Evolutionary conservation across 2,797 vertebrate species (phyloP), one percentile per base, ranked within the genome.

Genomic region (Enteromius unitaeniatus): DNA sequence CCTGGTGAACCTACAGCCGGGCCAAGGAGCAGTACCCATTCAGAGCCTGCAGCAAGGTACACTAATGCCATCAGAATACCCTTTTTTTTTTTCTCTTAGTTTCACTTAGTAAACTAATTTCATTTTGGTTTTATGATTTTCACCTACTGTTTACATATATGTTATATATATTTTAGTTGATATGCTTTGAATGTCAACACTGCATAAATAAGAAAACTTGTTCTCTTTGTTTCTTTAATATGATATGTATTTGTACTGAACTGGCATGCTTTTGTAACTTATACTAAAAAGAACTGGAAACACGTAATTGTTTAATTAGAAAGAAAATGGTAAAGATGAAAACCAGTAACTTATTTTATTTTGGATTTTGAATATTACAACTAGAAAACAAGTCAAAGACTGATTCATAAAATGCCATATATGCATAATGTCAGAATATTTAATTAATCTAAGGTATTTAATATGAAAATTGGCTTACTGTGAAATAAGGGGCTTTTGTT

Each of bases 41-140:
- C 97, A 98, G 95, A 95, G 92, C 90, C 96, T 99, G 90, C 97
- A 98, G 78, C 98, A 98, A 97, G 97, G 98, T 99, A 94, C 91
- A 89, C 49, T 1, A 70, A 34, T 67, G 17, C 79, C 78, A 31
- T 34, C 80, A 11, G n/a, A 58, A 23, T 58, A 58, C 21, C 9
- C 34, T 34, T 34, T 34, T 34, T 53, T 13, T 26, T 28, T 28
- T 28, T 28, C 28, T 55, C 14, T 65, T 65, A 34, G 6, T 9
- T 34, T 34, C 9, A 34, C 26, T 60, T 4, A 23, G 55, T 60
- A 60, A 60, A 60, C 51, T 58, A 1, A 6, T 65, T 28, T 64
- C 2, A 14, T 64, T 31, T 34, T 34, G 9, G 6, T 17, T 17
- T 19, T 37, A 34, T 7, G 14, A 15, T 31, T 31, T 64, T 34